Evolutionary conservation across 2,113 vertebrate genomes (phyloP).

Genomic region (Anser brachyrhynchus): DNA sequence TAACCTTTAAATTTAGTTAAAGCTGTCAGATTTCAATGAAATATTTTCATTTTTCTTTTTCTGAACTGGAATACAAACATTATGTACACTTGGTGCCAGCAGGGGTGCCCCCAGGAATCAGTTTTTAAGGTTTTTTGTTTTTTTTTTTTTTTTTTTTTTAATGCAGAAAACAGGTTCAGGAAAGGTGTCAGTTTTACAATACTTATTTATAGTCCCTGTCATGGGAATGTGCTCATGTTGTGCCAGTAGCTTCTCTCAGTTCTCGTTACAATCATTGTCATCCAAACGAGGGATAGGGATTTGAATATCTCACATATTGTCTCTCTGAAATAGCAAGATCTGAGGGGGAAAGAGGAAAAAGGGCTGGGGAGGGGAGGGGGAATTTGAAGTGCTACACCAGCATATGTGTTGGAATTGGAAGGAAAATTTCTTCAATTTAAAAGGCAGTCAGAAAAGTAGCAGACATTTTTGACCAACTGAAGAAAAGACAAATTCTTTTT

Average conservation of each 20-base stretch:
- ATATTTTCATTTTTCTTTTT: constrained; percentile 75
- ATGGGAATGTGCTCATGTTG: constrained; percentile 2
- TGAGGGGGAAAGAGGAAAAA: neutral
- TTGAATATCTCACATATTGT: neutral
- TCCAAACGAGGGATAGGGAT: neutral
- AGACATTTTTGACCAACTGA: neutral
- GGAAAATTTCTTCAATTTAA: neutral
- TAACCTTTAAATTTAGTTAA: constrained; percentile 82
- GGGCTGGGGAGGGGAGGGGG: neutral
- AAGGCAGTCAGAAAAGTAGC: neutral
- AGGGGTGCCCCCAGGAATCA: constrained; percentile 26
- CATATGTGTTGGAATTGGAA: neutral
- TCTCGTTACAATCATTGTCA: constrained; percentile 36
- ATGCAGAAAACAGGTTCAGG: constrained; percentile 43
- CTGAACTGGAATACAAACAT: constrained; percentile 73
- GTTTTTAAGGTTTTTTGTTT: neutral
- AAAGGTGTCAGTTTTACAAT: constrained; percentile 55
- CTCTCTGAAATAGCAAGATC: neutral
- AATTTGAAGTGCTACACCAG: neutral
- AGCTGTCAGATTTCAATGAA: constrained; percentile 77
- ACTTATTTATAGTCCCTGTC: constrained; percentile 42
- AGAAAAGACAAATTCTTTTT: neutral
- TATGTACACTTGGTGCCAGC: constrained; percentile 71
- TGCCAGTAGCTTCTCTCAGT: constrained; percentile 20
- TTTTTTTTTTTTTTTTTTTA: neutral